phyloP scores from a whole-genome alignment of 2,797 vertebrate genomes.

The Cetoscarus ocellatus region DNA sequence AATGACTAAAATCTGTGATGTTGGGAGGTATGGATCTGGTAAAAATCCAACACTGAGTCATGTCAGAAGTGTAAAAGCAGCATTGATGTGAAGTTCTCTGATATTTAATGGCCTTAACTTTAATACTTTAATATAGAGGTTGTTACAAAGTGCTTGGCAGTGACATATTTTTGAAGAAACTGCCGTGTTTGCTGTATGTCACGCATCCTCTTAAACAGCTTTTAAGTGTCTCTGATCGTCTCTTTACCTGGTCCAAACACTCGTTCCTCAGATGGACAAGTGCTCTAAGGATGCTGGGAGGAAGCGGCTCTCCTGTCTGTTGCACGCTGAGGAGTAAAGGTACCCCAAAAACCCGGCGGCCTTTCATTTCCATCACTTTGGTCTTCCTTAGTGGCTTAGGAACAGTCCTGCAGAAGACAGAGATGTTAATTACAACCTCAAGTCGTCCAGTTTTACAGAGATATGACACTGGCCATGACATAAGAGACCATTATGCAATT shows the following conservation, averaged over 20 bases:
- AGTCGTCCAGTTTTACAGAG: background rate
- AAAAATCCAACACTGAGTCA: too few relatives aligned
- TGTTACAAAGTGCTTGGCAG: too few relatives aligned
- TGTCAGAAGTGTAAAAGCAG: too few relatives aligned
- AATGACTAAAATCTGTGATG: too few relatives aligned
- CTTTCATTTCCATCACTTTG: constrained; percentile 84
- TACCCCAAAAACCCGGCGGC: constrained; percentile 89
- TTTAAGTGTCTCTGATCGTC: background rate
- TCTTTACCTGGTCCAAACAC: constrained; percentile 89
- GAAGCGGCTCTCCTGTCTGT: constrained; percentile 86
- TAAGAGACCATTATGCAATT: constrained; percentile 12
- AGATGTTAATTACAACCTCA: background rate
- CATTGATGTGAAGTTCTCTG: too few relatives aligned
- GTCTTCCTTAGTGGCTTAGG: constrained; percentile 87
- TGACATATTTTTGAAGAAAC: too few relatives aligned
- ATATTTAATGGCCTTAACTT: too few relatives aligned
- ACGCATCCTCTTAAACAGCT: background rate
- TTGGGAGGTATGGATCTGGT: too few relatives aligned
- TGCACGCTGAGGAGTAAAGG: constrained; percentile 86
- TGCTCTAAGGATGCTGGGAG: constrained; percentile 87
- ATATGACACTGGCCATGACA: background rate
- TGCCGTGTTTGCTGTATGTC: background rate
- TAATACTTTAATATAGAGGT: too few relatives aligned
- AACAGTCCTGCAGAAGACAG: constrained; percentile 81
- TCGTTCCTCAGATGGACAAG: constrained; percentile 86